Base-by-base conservation (phyloP, 1,140 invertebrate species). In the Drosophila pruinosa region DNA sequence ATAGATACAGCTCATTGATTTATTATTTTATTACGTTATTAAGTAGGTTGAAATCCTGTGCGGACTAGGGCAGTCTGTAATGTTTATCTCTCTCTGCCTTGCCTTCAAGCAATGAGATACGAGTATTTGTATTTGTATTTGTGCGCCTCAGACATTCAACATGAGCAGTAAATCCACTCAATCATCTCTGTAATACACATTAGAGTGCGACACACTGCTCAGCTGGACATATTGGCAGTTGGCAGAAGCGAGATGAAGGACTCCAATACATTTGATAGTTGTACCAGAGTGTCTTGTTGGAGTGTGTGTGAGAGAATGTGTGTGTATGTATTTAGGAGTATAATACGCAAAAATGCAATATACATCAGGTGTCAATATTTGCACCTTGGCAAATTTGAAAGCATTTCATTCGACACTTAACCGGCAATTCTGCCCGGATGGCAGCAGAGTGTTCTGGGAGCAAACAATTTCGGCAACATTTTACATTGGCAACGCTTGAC, bases 401-500 rank as follows among this genome's bases (percentile, higher is more conserved):
- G 82, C 78, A 75, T 82, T 78, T 75, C 61, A 62, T 53, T 70
- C 78, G 64, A 69, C 81, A 72, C 39, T 64, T 74, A 48, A 68
- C 54, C 34, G 22, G 26, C 38, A 14, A 48, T 59, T 67, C 39
- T 64, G 43, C 36, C 19, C 19, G 19, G 24, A 52, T 8, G 19
- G n/a, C 17, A 50, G 12, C 26, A 19, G 43, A 39, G 19, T 15
- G 12, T 10, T 28, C 14, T 26, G 50, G 64, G 45, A 52, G 45
- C 43, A 41, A 19, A 22, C 73, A 52, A 67, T 54, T 68, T 75
- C 47, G 34, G 54, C 43, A 48, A 48, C 63, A 79, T 76, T 85
- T 85, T 80, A 57, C 76, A 85, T 86, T 78, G 74, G 70, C 81
- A 88, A 75, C 82, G 79, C 78, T 89, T 88, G 78, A 89, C 64